Conservation (phyloP, 1,140 invertebrate species). For the Pogonomyrmex barbatus region DNA sequence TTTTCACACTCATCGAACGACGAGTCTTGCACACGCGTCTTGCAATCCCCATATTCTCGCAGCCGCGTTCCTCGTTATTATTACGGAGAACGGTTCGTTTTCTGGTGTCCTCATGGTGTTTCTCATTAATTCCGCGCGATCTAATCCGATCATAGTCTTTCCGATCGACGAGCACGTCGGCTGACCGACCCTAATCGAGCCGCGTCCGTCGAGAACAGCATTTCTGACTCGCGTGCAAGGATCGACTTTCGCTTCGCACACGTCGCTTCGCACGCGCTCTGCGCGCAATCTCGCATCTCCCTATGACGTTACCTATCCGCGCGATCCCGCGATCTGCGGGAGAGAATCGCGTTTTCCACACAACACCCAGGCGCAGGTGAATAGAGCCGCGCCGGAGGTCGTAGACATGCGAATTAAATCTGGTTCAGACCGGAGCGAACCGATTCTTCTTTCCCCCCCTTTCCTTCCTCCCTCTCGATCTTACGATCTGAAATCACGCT, state of each 20-base stretch:
- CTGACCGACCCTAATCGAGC: constrained; percentile 67
- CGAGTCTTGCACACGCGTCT: constrained; percentile 2
- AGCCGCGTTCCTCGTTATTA: background rate
- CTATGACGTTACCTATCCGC: constrained; percentile 39
- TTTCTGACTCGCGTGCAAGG: constrained; percentile 66
- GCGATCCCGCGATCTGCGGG: constrained; percentile 52
- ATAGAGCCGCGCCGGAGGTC: constrained; percentile 36
- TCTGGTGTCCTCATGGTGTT: background rate
- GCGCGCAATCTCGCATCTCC: constrained; percentile 74
- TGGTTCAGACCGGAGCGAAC: constrained; percentile 41
- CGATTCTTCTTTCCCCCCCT: constrained; percentile 55
- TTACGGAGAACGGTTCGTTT: constrained; percentile 17
- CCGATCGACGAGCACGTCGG: constrained; percentile 31
- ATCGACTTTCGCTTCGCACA: constrained; percentile 76
- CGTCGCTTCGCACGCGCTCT: constrained; percentile 73
- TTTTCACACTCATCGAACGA: constrained; percentile 20
- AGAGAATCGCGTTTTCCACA: constrained; percentile 65
- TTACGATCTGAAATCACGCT: background rate
- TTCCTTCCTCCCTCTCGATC: constrained; percentile 25
- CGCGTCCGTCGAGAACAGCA: constrained; percentile 59
- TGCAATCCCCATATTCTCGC: background rate
- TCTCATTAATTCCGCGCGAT: constrained; percentile 50
- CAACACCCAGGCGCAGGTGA: constrained; percentile 59
- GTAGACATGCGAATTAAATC: constrained; percentile 68
- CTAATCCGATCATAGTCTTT: constrained; percentile 42